A percentile compares a stretch with the other conserved stretches of the same genome.
These are phyloP conservation scores for Tridacna crocea DNA, from an alignment of 2,888 invertebrate genomes.

Conservation along the genomic window DNA sequence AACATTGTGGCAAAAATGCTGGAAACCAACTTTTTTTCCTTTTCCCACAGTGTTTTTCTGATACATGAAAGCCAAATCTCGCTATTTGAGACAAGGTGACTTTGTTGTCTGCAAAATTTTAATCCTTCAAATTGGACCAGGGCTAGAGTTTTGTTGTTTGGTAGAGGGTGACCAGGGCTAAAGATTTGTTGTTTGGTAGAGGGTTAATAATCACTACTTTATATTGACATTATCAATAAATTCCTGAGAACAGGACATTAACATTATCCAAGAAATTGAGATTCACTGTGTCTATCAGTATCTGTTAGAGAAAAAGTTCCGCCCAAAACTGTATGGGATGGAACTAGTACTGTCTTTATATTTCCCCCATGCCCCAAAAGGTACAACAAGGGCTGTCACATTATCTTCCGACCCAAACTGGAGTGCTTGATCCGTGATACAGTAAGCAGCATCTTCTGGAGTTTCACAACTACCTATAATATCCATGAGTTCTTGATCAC, in stretches of 20 bases:
- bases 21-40: too few species aligned
- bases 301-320: conserved; percentile 64
- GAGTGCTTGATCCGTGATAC: conserved; percentile 85
- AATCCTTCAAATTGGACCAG: too few species aligned
- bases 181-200: too few species aligned
- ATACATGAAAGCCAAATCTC: too few species aligned
- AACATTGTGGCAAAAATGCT: too few species aligned
- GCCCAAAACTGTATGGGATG: conserved; percentile 77
- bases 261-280: background rate
- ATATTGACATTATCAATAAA: background rate
- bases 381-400: conserved; percentile 85
- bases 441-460: conserved; percentile 84
- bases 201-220: too few species aligned
- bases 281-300: conserved; percentile 21
- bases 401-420: conserved; percentile 86
- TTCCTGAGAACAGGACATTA: background rate
- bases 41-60: too few species aligned
- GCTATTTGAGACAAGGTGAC: too few species aligned
- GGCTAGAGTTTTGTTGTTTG: too few species aligned
- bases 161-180: too few species aligned
- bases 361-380: conserved; percentile 86
- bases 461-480: conserved; percentile 83
- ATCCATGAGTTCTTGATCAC: conserved; percentile 85
- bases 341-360: conserved; percentile 73
- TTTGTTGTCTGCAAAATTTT: too few species aligned